Percentiles rank a stretch among this genome's conserved stretches.
These are phyloP conservation scores for Otis tarda DNA, from an alignment of 2,113 vertebrate genomes.

Conservation along the genomic window DNA sequence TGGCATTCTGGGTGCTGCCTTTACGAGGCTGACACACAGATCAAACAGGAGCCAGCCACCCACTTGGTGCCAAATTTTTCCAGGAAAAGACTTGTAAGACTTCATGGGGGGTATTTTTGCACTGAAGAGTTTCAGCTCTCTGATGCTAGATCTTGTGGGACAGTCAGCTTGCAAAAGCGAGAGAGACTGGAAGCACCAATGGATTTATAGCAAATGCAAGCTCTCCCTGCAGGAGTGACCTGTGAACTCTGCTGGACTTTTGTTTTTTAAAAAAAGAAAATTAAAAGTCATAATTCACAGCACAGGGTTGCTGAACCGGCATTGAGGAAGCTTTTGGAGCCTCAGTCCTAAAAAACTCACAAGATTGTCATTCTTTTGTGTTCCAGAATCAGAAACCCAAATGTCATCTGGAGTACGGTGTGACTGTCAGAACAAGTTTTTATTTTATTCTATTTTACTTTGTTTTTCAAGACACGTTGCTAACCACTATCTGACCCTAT, in stretches of 20 bases:
- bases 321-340: not conserved
- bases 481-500: slow-evolving; percentile 69
- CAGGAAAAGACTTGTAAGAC: slow-evolving; percentile 15
- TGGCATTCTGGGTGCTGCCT: slow-evolving; percentile 27
- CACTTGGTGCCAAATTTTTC: slow-evolving; percentile 75
- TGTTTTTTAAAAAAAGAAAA: not conserved
- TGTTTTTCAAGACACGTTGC: slow-evolving; percentile 12
- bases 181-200: not conserved
- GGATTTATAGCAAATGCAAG: not conserved
- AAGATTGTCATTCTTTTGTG: not conserved
- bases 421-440: not conserved
- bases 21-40: not conserved
- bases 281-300: not conserved
- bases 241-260: slow-evolving; percentile 23
- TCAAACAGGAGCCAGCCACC: slow-evolving; percentile 44
- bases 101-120: slow-evolving; percentile 24
- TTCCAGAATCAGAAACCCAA: not conserved
- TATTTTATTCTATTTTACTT: not conserved
- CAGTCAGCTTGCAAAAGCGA: slow-evolving; percentile 22
- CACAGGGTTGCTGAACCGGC: slow-evolving; percentile 45
- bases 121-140: slow-evolving; percentile 65
- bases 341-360: not conserved
- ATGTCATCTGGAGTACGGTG: not conserved
- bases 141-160: not conserved
- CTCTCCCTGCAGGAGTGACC: not conserved